Conservation (phyloP, 2,113 vertebrate species). For the Haliaeetus leucogaster region DNA sequence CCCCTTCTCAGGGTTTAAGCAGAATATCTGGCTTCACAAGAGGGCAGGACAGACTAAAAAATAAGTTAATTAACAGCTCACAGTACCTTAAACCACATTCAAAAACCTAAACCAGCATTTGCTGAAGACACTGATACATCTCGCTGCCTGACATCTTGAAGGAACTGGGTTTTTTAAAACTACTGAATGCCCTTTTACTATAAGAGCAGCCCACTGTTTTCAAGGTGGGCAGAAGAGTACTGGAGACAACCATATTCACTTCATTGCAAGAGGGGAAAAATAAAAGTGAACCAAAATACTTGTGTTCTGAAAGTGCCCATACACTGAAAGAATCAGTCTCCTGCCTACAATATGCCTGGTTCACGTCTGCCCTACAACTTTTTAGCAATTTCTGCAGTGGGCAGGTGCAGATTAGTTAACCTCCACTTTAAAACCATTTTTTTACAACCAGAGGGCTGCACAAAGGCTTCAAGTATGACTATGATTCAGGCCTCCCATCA, state of each 20-base stretch:
- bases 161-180: background rate
- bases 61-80: background rate
- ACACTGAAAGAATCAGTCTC: background rate
- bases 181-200: background rate
- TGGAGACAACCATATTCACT: background rate
- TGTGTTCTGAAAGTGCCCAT: background rate
- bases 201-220: background rate
- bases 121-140: background rate
- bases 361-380: background rate
- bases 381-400: background rate
- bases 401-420: background rate
- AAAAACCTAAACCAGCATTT: background rate
- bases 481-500: background rate
- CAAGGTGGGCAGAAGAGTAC: background rate
- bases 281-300: background rate
- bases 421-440: background rate
- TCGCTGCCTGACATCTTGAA: background rate
- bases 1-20: background rate
- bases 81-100: background rate
- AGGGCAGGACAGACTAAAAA: background rate
- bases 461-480: background rate
- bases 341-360: background rate
- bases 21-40: background rate
- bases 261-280: background rate
- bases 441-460: background rate